Conservation (phyloP, 2,888 invertebrate species). For the Odontocerum albicorne region DNA sequence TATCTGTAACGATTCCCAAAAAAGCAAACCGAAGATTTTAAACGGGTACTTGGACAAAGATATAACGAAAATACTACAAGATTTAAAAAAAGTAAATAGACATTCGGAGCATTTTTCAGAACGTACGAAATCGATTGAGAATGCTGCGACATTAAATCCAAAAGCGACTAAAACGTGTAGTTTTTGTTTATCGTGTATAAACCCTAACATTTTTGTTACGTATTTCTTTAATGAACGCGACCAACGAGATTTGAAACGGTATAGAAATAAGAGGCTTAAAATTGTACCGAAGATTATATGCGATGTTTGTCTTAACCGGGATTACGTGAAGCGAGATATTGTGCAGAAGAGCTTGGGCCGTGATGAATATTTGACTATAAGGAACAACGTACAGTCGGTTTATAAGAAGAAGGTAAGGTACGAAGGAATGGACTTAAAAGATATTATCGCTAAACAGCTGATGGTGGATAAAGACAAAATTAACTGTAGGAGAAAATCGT, state of each 20-base stretch:
- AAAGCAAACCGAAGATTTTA: neutral
- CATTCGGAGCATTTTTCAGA: neutral
- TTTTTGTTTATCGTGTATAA: conserved; percentile 1
- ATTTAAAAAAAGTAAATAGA: neutral
- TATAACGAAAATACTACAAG: neutral
- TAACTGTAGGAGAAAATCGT: too few relatives aligned
- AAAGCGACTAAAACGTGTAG: conserved; percentile 4
- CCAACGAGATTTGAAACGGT: conserved; percentile 40
- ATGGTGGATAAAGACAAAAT: too few relatives aligned
- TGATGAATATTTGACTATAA: conserved; percentile 52
- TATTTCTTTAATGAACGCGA: conserved; percentile 48
- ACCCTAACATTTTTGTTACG: conserved; percentile 44
- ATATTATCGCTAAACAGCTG: too few relatives aligned
- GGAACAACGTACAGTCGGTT: conserved; percentile 54
- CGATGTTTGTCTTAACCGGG: conserved; percentile 46
- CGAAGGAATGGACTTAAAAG: too few relatives aligned
- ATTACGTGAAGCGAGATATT: conserved; percentile 47
- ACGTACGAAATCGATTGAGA: neutral
- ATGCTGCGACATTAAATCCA: neutral
- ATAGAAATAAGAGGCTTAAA: neutral
- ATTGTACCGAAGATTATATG: conserved; percentile 50
- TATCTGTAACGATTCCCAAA: neutral
- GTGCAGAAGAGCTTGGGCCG: conserved; percentile 47
- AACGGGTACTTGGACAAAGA: neutral
- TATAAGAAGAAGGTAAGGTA: conserved; percentile 49